Evolutionary conservation across 2,888 invertebrate species (phyloP).

Genomic region (Busseola fusca): DNA sequence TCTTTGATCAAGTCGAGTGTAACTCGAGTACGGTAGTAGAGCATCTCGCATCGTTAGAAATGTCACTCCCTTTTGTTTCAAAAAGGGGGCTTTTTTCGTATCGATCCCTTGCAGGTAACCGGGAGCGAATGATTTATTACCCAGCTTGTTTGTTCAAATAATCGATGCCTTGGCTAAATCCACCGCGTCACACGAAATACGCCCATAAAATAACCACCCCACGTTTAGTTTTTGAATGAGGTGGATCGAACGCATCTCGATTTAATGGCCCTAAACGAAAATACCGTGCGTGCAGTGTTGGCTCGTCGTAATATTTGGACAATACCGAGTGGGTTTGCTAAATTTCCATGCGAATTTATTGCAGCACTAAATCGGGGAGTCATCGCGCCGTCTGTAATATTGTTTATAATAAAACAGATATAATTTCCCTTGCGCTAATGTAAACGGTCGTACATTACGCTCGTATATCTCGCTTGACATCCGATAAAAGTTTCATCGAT

Average conservation of each 20-base stretch:
- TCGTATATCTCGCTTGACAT: slow-evolving; percentile 50
- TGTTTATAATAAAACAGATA: slow-evolving; percentile 62
- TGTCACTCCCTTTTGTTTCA: slow-evolving; percentile 85
- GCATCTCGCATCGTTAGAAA: slow-evolving; percentile 70
- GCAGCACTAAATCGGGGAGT: slow-evolving; percentile 74
- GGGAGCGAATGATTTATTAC: slow-evolving; percentile 87
- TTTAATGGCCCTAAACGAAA: slow-evolving; percentile 82
- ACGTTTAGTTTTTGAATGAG: slow-evolving; percentile 66
- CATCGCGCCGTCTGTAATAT: slow-evolving; percentile 63
- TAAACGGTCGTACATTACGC: slow-evolving; percentile 53
- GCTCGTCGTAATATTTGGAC: slow-evolving; percentile 81
- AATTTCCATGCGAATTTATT: slow-evolving; percentile 80
- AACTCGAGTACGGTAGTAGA: slow-evolving; percentile 60
- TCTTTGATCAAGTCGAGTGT: slow-evolving; percentile 65
- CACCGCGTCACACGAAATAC: slow-evolving; percentile 63
- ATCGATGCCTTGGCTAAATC: slow-evolving; percentile 81
- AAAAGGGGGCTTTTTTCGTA: slow-evolving; percentile 80
- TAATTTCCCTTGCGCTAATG: slow-evolving; percentile 46
- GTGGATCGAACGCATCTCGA: slow-evolving; percentile 72
- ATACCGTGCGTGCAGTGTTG: slow-evolving; percentile 76
- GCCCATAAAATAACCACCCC: slow-evolving; percentile 58
- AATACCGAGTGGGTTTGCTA: slow-evolving; percentile 75
- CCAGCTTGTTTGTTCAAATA: slow-evolving; percentile 87
- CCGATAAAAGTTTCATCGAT: slow-evolving; percentile 55
- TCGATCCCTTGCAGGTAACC: slow-evolving; percentile 86